Conservation (phyloP, 92 coral and sea anemone species). For the Blastomussa wellsi region DNA sequence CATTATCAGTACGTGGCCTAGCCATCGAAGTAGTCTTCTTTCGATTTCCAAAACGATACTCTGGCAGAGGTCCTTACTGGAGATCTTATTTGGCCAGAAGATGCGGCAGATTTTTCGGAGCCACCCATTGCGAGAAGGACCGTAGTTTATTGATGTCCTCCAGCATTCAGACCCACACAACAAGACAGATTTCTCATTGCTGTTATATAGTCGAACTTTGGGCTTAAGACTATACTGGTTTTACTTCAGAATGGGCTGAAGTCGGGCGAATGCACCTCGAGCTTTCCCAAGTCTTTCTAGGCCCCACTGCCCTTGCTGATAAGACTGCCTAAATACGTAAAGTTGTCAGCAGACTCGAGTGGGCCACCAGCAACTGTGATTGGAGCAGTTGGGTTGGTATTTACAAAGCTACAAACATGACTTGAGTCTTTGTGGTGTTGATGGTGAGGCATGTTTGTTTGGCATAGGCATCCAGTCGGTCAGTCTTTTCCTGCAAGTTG, state of each 20-base stretch:
- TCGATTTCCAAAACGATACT: no score
- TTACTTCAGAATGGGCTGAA: background rate
- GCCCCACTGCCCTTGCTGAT: slow-evolving; percentile 9
- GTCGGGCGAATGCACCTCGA: slow-evolving; percentile 8
- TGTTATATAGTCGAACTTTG: slow-evolving; percentile 4
- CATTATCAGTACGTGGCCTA: slow-evolving; percentile 8
- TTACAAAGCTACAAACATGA: no score
- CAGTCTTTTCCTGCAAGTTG: no score
- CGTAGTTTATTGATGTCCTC: background rate
- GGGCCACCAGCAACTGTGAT: background rate
- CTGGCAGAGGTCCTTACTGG: no score
- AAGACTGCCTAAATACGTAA: slow-evolving; percentile 13
- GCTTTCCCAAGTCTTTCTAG: slow-evolving; percentile 20
- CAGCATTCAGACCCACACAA: slow-evolving; percentile 30
- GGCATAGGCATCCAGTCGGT: no score
- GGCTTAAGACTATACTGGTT: slow-evolving; percentile 12
- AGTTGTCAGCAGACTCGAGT: slow-evolving; percentile 15
- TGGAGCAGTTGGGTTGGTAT: background rate
- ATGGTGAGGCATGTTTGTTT: no score
- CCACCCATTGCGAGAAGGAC: no score
- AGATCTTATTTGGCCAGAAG: no score
- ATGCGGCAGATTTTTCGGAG: no score
- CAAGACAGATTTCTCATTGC: slow-evolving; percentile 10
- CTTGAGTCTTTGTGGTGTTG: no score
- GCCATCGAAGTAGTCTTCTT: background rate